Evolutionary conservation across 2,888 invertebrate genomes (phyloP).

Genomic region (Nomada hirtipes): DNA sequence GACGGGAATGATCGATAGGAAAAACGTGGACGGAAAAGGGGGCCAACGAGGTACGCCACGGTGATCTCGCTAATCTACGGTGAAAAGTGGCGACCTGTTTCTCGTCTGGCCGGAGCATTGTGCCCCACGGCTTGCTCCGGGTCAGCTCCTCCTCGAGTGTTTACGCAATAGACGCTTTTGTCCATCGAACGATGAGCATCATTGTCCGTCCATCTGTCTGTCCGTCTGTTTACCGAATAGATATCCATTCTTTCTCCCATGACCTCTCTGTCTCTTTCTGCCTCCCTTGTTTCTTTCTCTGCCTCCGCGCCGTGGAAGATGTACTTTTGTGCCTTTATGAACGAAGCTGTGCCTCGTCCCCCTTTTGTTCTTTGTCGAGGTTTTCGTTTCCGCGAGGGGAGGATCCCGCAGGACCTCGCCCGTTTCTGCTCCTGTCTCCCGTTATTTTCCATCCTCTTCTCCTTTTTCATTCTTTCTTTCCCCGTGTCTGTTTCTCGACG

Average conservation of each 20-base stretch:
- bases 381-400: conserved; percentile 67
- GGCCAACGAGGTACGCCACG: conserved; percentile 21
- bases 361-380: conserved; percentile 69
- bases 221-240: conserved; percentile 81
- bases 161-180: conserved; percentile 84
- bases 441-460: not conserved
- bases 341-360: conserved; percentile 74
- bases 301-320: conserved; percentile 72
- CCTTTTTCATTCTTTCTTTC: not conserved
- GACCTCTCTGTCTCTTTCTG: not conserved
- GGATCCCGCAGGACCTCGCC: conserved; percentile 66
- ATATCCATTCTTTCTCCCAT: conserved; percentile 64
- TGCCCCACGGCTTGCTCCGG: conserved; percentile 43
- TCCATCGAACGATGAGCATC: conserved; percentile 83
- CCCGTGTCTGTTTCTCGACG: conserved; percentile 25
- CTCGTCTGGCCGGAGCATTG: conserved; percentile 38
- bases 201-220: conserved; percentile 81
- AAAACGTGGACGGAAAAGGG: conserved; percentile 8
- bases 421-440: conserved; percentile 30
- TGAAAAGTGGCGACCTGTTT: conserved; percentile 56
- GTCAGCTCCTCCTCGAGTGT: conserved; percentile 80
- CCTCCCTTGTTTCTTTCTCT: conserved; percentile 27
- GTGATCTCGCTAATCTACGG: conserved; percentile 74
- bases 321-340: conserved; percentile 82
- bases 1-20: conserved; percentile 35